Conservation (phyloP, 2,797 vertebrate species). For the Characodon lateralis region DNA sequence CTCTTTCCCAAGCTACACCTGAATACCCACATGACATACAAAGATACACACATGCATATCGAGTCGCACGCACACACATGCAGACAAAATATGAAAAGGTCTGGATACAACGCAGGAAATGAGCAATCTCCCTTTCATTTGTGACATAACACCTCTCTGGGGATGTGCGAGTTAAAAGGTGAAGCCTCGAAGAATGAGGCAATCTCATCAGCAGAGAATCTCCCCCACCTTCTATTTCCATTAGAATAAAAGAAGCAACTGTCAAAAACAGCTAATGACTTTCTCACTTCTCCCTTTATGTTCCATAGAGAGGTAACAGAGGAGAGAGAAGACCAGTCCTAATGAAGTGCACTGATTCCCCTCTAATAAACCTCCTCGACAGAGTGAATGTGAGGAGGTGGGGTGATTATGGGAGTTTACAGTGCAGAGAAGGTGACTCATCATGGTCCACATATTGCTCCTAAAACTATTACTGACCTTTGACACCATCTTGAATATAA, state of each 20-base stretch:
- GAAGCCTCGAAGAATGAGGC: conserved; percentile 50
- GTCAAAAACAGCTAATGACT: conserved; percentile 46
- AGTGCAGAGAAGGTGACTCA: conserved; percentile 49
- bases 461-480: conserved; percentile 35
- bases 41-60: background rate
- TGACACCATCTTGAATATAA: conserved; percentile 15
- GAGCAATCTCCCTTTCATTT: conserved; percentile 48
- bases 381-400: background rate
- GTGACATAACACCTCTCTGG: conserved; percentile 45
- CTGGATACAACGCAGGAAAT: conserved; percentile 42
- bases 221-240: conserved; percentile 58
- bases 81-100: background rate
- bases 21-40: conserved; percentile 38
- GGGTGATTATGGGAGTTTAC: conserved; percentile 4
- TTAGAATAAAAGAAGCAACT: conserved; percentile 36
- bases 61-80: background rate
- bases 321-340: conserved; percentile 47
- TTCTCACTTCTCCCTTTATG: conserved; percentile 51
- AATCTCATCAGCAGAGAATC: conserved; percentile 62
- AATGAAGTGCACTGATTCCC: conserved; percentile 48
- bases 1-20: conserved; percentile 31
- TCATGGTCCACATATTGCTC: conserved; percentile 37
- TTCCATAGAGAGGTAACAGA: conserved; percentile 49
- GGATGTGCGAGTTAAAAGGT: conserved; percentile 41
- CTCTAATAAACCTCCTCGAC: conserved; percentile 18